Evolutionary conservation across 2,888 invertebrate species (phyloP), one percentile per base, ranked within the genome.

Genomic region (Euproctis similis): DNA sequence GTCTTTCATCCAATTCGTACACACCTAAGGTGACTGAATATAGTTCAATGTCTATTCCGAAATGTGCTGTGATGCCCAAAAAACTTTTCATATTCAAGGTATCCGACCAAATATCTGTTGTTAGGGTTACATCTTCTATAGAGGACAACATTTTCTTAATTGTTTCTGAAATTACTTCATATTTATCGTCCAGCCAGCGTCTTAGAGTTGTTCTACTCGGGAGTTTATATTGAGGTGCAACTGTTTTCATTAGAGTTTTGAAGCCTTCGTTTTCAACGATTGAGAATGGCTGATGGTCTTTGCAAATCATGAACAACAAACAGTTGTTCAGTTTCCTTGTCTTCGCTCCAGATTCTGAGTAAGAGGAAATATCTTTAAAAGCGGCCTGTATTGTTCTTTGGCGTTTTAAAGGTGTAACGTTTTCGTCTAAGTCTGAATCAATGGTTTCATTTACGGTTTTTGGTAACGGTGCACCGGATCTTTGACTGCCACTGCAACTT

Each of bases 31-130:
- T 17, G 7, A 17, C 22, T 1, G 16, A 17, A 6, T 11, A 3
- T 3, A 23, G n/a, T 17, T 16, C 7, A 3, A 20, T 20, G 19
- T 2, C 28, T n/a, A 23, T 17, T 8, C 2, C 22, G 23, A 28
- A 28, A 12, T 10, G 5, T 2, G 23, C 12, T 5, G 28, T 23
- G 11, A 28, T 23, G 7, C 28, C 22, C 7, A 28, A 8, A 23
- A 28, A 28, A 29, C 28, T 28, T 12, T 23, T 4, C 4, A 12
- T 11, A 9, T 27, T 20, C 27, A 27, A 20, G n/a, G n/a, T n/a
- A n/a, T 27, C 27, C 6, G 20, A 16, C 28, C 28, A 28, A 13
- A 27, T 27, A n/a, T n/a, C n/a, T n/a, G n/a, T n/a, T n/a, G n/a
- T n/a, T n/a, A n/a, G n/a, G n/a, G n/a, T n/a, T n/a, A n/a, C n/a